Conservation (phyloP, 2,113 vertebrate species). For the Danionella cerebrum region DNA sequence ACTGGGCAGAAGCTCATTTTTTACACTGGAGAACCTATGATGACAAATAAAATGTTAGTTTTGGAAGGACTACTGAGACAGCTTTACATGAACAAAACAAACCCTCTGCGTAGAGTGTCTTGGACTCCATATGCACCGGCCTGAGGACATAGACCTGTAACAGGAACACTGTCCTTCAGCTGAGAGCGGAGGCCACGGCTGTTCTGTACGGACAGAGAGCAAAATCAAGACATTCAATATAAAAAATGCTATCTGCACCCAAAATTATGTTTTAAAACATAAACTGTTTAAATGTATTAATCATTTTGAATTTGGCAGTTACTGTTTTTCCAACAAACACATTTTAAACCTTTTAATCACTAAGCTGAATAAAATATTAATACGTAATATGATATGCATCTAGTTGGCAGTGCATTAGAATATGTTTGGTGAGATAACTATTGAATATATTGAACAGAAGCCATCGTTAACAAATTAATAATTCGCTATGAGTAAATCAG, state of each 20-base stretch:
- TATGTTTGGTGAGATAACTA: no score
- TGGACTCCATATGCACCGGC: conserved; percentile 74
- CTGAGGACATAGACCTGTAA: conserved; percentile 74
- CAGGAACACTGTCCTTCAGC: conserved; percentile 80
- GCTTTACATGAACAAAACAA: background rate
- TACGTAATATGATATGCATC: no score
- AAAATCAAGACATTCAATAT: background rate
- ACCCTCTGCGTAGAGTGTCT: conserved; percentile 85
- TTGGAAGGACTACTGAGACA: background rate
- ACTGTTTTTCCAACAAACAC: background rate
- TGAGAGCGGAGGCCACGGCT: conserved; percentile 76
- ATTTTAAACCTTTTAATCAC: background rate
- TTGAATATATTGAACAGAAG: no score
- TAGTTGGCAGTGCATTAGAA: no score
- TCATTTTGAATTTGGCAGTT: background rate
- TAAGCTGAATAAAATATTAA: no score
- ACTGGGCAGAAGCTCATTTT: conserved; percentile 86
- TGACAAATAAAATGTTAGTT: background rate
- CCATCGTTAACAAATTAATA: no score
- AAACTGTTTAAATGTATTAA: background rate
- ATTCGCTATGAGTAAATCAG: no score
- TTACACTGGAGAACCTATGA: conserved; percentile 81
- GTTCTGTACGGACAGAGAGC: conserved; percentile 59
- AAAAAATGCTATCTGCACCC: background rate
- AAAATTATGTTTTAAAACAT: no score